Evolutionary conservation across 2,113 vertebrate genomes (phyloP), one percentile per base, ranked within the genome.

Genomic region (Oreochromis niloticus): DNA sequence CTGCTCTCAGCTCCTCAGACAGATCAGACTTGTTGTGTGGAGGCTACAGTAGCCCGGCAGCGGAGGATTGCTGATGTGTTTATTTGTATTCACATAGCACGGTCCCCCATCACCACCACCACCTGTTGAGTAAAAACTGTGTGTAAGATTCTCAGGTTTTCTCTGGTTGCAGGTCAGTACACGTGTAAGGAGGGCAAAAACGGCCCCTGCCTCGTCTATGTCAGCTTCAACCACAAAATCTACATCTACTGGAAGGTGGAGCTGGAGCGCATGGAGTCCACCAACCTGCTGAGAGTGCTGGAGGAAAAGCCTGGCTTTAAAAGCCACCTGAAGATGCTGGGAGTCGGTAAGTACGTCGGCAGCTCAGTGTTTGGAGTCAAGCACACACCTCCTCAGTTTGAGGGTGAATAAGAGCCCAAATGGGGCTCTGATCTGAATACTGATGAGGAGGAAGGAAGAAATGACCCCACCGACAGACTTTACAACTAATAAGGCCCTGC

Each of bases 221-320:
- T 99, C 82, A 98, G 98, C 41, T 99, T 99, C 96, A 99, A 94
- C 90, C 98, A 99, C 90, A 99, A 99, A 95, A 99, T 99, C 93
- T 97, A 98, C 39, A 97, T 99, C 81, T 99, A 99, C 94, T 99
- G 98, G 98, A 98, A 97, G 88, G 98, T 99, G 80, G 95, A 97
- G 89, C 96, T 99, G 85, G 98, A 99, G 95, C 97, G 97, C 48
- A 99, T 99, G 97, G 98, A 99, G 92, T 98, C 98, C 83, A 98
- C 97, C 32, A 99, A 97, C 91, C 96, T 99, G 59, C 54, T 98
- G 82, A 97, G 97, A 30, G 94, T 99, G 10, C 94, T 99, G 88
- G 97, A 98, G 75, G 86, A 96, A 80, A 96, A 96, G 81, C 96
- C 97, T 0, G 96, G 97, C 81, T 99, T 97, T 89, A 94, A 7